Conservation (phyloP, 2,888 invertebrate species). For the Heliconius hortense region DNA sequence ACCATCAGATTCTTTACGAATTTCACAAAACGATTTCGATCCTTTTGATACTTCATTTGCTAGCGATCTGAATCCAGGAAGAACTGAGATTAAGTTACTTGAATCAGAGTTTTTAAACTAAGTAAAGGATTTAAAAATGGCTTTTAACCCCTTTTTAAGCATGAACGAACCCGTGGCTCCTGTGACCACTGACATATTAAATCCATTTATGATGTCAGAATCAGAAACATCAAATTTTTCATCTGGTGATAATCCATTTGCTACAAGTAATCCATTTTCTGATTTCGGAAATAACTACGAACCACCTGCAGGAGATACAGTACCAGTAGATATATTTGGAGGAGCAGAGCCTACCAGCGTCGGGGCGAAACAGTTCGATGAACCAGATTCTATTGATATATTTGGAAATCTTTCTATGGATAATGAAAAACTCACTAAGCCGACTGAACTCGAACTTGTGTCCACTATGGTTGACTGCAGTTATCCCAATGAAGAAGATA, state of each 20-base stretch:
- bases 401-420: constrained; percentile 53
- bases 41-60: constrained; percentile 94
- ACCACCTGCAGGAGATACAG: constrained; percentile 66
- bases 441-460: constrained; percentile 68
- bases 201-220: constrained; percentile 86
- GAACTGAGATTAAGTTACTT: constrained; percentile 88
- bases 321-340: constrained; percentile 72
- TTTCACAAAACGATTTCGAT: constrained; percentile 81
- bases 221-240: constrained; percentile 55
- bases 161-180: constrained; percentile 84
- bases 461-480: constrained; percentile 57
- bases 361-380: constrained; percentile 64
- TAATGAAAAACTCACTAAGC: constrained; percentile 58
- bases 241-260: constrained; percentile 86
- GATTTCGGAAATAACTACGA: constrained; percentile 74
- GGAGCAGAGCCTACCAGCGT: constrained; percentile 60
- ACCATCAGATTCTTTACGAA: constrained; percentile 59
- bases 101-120: constrained; percentile 86
- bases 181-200: constrained; percentile 78
- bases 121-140: constrained; percentile 76
- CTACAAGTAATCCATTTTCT: constrained; percentile 87
- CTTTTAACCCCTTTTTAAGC: constrained; percentile 90
- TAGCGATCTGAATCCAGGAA: constrained; percentile 87
- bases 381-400: constrained; percentile 49
- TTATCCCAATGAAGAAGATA: constrained; percentile 51